Conservation (phyloP, 2,113 vertebrate genomes). For the Reinhardtius hippoglossoides region DNA sequence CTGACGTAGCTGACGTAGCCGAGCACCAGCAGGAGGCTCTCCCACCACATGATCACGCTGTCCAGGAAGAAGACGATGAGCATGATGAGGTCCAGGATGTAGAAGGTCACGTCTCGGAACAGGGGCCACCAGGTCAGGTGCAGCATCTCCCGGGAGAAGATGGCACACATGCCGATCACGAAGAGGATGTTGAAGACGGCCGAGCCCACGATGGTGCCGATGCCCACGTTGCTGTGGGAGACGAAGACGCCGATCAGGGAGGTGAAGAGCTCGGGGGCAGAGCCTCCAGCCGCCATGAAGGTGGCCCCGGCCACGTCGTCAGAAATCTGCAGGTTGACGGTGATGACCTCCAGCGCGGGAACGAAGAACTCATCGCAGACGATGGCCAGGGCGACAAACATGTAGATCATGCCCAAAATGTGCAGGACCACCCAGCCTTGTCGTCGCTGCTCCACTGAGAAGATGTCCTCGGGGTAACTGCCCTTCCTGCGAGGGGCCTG, state of each 20-base stretch:
- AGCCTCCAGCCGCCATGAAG: constrained; percentile 95
- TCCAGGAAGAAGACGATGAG: constrained; percentile 95
- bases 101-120: constrained; percentile 92
- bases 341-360: constrained; percentile 90
- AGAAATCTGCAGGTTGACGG: constrained; percentile 87
- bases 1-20: constrained; percentile 88
- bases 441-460: constrained; percentile 87
- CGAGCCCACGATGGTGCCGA: constrained; percentile 95
- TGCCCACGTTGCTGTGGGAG: constrained; percentile 93
- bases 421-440: constrained; percentile 90
- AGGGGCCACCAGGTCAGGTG: constrained; percentile 95
- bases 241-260: constrained; percentile 95
- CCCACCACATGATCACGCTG: constrained; percentile 91
- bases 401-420: constrained; percentile 89
- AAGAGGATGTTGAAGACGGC: constrained; percentile 97
- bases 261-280: constrained; percentile 95
- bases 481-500: constrained; percentile 75
- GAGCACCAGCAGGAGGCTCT: constrained; percentile 87
- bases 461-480: constrained; percentile 89
- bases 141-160: constrained; percentile 92
- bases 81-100: constrained; percentile 91
- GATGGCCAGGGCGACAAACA: constrained; percentile 93
- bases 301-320: constrained; percentile 95
- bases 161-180: constrained; percentile 93
- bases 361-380: constrained; percentile 96